Percentiles rank a stretch among this genome's conserved stretches.
Evolutionary conservation across 2,888 invertebrate genomes (phyloP).

Genomic region (Caenorhabditis uteleia): DNA sequence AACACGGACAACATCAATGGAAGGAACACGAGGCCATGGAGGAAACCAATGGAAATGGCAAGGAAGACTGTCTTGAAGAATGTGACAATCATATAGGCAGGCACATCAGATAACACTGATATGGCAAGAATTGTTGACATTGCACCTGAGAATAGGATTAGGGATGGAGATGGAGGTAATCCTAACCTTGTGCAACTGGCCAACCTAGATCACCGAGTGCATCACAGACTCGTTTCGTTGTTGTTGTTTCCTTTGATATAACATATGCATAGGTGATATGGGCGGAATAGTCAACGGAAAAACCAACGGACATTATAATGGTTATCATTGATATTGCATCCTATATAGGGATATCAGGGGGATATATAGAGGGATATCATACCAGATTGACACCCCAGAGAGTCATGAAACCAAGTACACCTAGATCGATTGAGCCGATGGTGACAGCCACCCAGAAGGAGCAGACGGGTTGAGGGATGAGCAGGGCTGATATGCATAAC

Average conservation of each 20-base stretch:
- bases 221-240: slow-evolving; percentile 76
- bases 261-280: slow-evolving; percentile 67
- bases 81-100: slow-evolving; percentile 90
- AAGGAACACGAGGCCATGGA: slow-evolving; percentile 87
- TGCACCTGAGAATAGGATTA: slow-evolving; percentile 75
- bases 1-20: slow-evolving; percentile 74
- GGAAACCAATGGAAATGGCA: slow-evolving; percentile 71
- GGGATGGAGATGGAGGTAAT: neutral
- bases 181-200: slow-evolving; percentile 82
- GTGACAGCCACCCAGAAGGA: slow-evolving; percentile 89
- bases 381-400: slow-evolving; percentile 81
- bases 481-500: slow-evolving; percentile 90
- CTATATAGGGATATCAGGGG: too few species aligned
- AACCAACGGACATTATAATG: slow-evolving; percentile 93
- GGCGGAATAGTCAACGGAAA: slow-evolving; percentile 92
- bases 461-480: slow-evolving; percentile 89
- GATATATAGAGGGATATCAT: neutral
- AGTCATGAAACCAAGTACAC: slow-evolving; percentile 93
- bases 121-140: slow-evolving; percentile 88
- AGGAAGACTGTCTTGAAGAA: slow-evolving; percentile 80
- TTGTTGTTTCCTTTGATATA: slow-evolving; percentile 50
- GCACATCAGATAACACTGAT: slow-evolving; percentile 83
- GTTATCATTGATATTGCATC: slow-evolving; percentile 76
- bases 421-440: slow-evolving; percentile 88
- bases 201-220: slow-evolving; percentile 86